phyloP scores from a whole-genome alignment of 2,888 invertebrate genomes.

The Agrotis segetum region DNA sequence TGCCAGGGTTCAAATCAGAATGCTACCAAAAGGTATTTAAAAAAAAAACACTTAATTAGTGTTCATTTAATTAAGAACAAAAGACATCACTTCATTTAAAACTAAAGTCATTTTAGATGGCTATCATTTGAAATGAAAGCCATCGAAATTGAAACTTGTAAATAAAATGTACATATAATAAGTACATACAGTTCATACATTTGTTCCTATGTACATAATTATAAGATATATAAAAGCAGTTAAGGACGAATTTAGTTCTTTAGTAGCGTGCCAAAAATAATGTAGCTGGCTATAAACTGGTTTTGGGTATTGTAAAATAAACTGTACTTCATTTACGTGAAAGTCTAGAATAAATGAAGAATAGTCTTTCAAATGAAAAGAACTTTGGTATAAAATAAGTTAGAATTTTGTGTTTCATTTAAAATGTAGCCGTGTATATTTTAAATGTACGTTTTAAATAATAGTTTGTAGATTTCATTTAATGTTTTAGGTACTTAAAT shows the following conservation, averaged over 20 bases:
- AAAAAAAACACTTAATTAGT: constrained; percentile 1
- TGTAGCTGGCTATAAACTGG: constrained; percentile 76
- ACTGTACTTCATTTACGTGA: constrained; percentile 51
- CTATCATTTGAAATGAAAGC: constrained; percentile 58
- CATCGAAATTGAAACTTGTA: constrained; percentile 60
- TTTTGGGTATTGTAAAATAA: constrained; percentile 70
- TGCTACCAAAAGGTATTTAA: constrained; percentile 30
- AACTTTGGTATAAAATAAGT: constrained; percentile 33
- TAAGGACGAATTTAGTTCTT: constrained; percentile 78
- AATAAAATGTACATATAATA: constrained; percentile 67
- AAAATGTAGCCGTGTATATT: constrained; percentile 65
- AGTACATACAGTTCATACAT: constrained; percentile 71
- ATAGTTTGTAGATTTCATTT: constrained; percentile 61
- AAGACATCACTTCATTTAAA: constrained; percentile 57
- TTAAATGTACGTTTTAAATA: constrained; percentile 59
- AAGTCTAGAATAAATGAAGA: constrained; percentile 42
- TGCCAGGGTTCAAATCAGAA: constrained; percentile 26
- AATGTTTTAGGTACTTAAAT: constrained; percentile 81
- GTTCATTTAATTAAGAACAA: constrained; percentile 48
- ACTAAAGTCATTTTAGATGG: constrained; percentile 39
- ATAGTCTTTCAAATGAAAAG: constrained; percentile 48
- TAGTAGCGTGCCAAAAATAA: constrained; percentile 85
- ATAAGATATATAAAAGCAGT: constrained; percentile 68
- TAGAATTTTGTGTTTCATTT: constrained; percentile 59
- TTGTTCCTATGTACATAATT: constrained; percentile 86